Evolutionary conservation across 2,797 vertebrate species (phyloP).

Genomic region (Macropus fuliginosus): DNA sequence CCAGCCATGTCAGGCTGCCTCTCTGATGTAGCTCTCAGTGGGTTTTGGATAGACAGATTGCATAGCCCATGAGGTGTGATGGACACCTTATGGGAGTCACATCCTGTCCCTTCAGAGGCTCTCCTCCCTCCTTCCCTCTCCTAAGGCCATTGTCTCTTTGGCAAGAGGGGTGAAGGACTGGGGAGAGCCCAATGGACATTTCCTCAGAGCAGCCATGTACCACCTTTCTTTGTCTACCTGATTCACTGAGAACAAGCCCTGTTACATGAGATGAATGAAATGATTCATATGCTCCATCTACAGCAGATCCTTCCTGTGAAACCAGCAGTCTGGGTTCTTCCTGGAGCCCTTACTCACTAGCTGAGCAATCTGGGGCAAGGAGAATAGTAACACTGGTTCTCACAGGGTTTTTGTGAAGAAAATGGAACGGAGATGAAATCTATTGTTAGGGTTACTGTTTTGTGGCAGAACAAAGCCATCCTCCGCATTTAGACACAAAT

Average conservation of each 20-base stretch:
- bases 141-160: neutral
- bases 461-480: neutral
- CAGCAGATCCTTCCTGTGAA: neutral
- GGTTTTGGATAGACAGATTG: neutral
- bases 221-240: neutral
- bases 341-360: neutral
- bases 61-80: neutral
- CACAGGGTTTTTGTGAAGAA: neutral
- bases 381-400: neutral
- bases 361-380: neutral
- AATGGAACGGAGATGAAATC: neutral
- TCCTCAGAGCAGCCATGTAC: neutral
- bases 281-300: neutral
- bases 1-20: too few species aligned
- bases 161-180: too few species aligned
- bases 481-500: neutral
- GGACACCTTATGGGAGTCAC: neutral
- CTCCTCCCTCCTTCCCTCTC: neutral
- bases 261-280: neutral
- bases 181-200: neutral
- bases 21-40: neutral
- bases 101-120: constrained; percentile 4
- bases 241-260: constrained; percentile 5
- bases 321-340: neutral
- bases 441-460: neutral